A percentile compares a stretch with the other conserved stretches of the same genome.
phyloP scores from a whole-genome alignment of 1,140 invertebrate genomes.

The Drosophila athabasca region DNA sequence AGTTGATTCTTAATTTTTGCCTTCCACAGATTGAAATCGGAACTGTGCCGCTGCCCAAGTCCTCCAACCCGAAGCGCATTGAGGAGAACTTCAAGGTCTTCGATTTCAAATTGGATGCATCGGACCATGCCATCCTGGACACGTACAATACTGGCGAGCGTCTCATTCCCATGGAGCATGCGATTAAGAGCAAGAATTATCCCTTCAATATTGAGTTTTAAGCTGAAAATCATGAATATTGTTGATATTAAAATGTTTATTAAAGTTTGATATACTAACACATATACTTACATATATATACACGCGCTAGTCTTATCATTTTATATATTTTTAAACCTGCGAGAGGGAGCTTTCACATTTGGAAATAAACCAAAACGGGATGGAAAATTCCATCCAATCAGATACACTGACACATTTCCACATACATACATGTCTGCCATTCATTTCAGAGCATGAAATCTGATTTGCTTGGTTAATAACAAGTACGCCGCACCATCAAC shows the following conservation, averaged over 20 bases:
- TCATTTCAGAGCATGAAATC: too few relatives aligned
- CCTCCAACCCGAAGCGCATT: constrained; percentile 89
- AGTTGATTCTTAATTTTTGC: neutral
- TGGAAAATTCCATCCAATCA: constrained; percentile 58
- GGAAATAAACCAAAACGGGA: constrained; percentile 6
- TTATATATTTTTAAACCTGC: neutral
- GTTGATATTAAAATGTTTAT: constrained; percentile 15
- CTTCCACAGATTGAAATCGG: constrained; percentile 88
- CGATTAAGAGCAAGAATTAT: constrained; percentile 86
- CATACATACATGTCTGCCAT: neutral
- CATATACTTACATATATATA: constrained; percentile 5
- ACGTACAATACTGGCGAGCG: constrained; percentile 85
- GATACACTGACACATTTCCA: neutral
- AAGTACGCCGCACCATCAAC: too few relatives aligned
- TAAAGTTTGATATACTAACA: neutral
- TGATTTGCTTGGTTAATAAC: too few relatives aligned
- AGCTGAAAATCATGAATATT: constrained; percentile 13
- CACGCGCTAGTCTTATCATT: constrained; percentile 5
- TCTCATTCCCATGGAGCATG: constrained; percentile 73
- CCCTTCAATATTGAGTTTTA: constrained; percentile 86
- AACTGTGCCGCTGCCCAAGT: constrained; percentile 92
- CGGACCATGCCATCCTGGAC: constrained; percentile 86
- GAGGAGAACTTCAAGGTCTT: constrained; percentile 90
- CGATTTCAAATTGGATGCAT: constrained; percentile 89
- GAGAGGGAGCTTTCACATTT: constrained; percentile 16